A percentile compares a stretch with the other conserved stretches of the same genome.
Conservation (phyloP, 2,797 vertebrate genomes). For the Buphagus erythrorhynchus region DNA sequence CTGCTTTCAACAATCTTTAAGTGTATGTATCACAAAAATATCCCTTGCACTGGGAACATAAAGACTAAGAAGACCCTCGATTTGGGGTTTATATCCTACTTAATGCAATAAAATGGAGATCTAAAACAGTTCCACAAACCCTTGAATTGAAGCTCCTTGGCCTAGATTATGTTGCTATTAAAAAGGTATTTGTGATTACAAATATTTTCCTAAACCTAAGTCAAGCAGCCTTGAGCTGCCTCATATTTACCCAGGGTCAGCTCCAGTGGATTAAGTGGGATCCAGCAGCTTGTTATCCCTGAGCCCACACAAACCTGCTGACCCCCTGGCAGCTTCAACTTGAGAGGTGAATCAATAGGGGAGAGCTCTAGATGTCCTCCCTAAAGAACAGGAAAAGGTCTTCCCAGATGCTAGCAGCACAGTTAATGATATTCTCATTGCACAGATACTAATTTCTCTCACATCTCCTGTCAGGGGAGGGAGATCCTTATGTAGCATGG, state of each 20-base stretch:
- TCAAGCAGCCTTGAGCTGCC: not conserved
- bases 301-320: not conserved
- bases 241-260: not conserved
- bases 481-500: not conserved
- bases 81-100: not conserved
- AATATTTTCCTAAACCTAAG: not conserved
- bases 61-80: not conserved
- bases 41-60: not conserved
- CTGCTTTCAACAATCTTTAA: not conserved
- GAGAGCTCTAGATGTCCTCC: not conserved
- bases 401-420: not conserved
- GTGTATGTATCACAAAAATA: not conserved
- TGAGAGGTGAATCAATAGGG: constrained; percentile 17
- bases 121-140: not conserved
- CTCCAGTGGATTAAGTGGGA: constrained; percentile 9
- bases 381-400: not conserved
- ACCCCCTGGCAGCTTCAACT: not conserved
- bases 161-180: not conserved
- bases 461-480: not conserved
- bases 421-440: not conserved
- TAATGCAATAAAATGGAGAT: not conserved
- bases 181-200: not conserved
- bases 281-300: not conserved
- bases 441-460: not conserved
- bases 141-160: not conserved